phyloP scores from a whole-genome alignment of 2,888 invertebrate genomes.

The Microdon myrmicae region DNA sequence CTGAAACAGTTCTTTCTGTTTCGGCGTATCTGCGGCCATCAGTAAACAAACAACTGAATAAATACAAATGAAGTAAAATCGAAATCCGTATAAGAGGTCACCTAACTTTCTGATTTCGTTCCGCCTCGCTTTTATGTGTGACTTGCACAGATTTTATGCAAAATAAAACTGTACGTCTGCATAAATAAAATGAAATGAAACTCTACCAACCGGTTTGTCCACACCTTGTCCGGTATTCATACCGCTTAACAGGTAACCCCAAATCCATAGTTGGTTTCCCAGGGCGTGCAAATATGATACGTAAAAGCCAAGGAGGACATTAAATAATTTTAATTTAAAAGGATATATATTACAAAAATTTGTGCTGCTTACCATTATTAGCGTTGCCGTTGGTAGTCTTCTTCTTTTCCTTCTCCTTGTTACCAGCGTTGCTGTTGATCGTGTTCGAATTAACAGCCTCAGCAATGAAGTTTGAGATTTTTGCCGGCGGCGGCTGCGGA shows the following conservation, averaged over 20 bases:
- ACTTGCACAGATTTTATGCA: not conserved
- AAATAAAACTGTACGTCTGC: conserved; percentile 1
- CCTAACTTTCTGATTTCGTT: conserved; percentile 26
- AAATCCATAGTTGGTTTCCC: too few relatives aligned
- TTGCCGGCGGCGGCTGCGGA: conserved; percentile 30
- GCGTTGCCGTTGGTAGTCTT: conserved; percentile 55
- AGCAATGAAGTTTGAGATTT: conserved; percentile 39
- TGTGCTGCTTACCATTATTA: conserved; percentile 56
- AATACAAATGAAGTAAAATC: too few relatives aligned
- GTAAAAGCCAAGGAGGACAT: too few relatives aligned
- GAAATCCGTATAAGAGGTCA: conserved; percentile 17
- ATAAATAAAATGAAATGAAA: too few relatives aligned
- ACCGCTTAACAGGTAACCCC: too few relatives aligned
- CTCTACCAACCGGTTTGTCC: too few relatives aligned
- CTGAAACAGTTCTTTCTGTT: too few relatives aligned
- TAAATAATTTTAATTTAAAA: too few relatives aligned
- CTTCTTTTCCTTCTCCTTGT: conserved; percentile 64
- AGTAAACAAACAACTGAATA: too few relatives aligned
- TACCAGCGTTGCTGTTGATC: conserved; percentile 34
- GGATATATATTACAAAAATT: not conserved
- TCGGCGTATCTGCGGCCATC: too few relatives aligned
- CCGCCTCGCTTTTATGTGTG: conserved; percentile 1
- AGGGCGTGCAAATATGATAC: too few relatives aligned
- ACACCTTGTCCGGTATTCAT: too few relatives aligned
- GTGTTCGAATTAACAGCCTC: conserved; percentile 4